phyloP scores from a whole-genome alignment of 2,113 vertebrate genomes.

The Tricholaema leucomelas region DNA sequence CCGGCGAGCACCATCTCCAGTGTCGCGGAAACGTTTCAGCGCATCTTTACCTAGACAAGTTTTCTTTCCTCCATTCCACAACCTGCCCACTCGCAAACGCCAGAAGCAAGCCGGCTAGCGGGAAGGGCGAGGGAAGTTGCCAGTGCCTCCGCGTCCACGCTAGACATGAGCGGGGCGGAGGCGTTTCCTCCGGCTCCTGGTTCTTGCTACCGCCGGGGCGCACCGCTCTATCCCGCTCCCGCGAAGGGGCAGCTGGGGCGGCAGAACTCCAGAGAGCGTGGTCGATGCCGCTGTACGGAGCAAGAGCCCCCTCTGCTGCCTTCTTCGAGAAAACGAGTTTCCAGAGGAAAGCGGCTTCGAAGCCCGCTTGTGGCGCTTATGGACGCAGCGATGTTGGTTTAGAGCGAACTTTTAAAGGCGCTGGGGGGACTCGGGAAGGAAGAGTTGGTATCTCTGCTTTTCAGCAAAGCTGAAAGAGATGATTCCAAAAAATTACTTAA shows the following conservation, averaged over 20 bases:
- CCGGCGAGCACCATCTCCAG: rapidly evolving
- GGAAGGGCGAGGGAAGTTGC: neutral
- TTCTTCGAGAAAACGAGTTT: neutral
- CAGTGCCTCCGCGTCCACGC: too few relatives aligned
- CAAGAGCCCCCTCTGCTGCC: constrained; percentile 60
- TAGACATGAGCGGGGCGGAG: too few relatives aligned
- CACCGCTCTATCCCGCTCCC: too few relatives aligned
- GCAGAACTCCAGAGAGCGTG: too few relatives aligned
- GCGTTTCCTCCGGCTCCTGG: neutral
- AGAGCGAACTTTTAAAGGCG: rapidly evolving
- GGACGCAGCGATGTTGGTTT: rapidly evolving
- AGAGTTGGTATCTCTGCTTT: too few relatives aligned
- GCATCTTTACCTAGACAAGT: rapidly evolving
- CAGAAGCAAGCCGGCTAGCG: rapidly evolving
- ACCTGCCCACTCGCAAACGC: rapidly evolving
- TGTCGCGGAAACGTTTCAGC: rapidly evolving
- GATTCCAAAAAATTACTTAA: neutral
- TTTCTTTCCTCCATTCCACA: rapidly evolving
- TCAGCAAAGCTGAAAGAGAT: neutral
- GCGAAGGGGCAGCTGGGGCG: rapidly evolving
- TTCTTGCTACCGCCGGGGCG: too few relatives aligned
- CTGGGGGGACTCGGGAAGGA: too few relatives aligned
- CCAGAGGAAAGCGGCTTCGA: neutral
- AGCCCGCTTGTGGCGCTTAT: too few relatives aligned
- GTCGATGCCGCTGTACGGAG: neutral